phyloP scores from a whole-genome alignment of 2,888 invertebrate genomes.

The Drosophila melanosoma region DNA sequence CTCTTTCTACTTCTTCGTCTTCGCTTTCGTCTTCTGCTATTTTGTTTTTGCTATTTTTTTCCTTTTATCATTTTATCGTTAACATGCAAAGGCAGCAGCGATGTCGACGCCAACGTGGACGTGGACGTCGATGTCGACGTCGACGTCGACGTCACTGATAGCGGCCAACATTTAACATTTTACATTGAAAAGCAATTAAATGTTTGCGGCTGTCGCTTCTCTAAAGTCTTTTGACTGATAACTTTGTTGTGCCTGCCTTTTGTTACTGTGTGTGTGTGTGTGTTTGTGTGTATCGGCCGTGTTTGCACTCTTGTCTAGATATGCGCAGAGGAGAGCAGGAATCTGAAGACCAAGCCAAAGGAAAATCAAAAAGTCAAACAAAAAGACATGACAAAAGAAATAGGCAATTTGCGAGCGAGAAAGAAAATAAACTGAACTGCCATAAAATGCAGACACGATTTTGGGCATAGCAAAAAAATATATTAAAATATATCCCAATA shows the following conservation, averaged over 20 bases:
- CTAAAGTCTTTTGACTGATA: constrained; percentile 61
- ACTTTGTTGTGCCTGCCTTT: constrained; percentile 22
- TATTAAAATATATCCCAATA: background rate
- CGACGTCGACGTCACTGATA: constrained; percentile 48
- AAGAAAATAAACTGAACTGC: background rate
- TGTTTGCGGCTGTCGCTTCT: constrained; percentile 63
- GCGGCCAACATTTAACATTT: constrained; percentile 42
- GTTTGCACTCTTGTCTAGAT: constrained; percentile 53
- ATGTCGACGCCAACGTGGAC: background rate
- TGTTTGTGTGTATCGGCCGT: constrained; percentile 25
- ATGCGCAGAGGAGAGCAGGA: constrained; percentile 23
- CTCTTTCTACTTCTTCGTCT: constrained; percentile 13
- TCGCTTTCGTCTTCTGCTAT: constrained; percentile 9
- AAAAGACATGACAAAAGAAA: background rate
- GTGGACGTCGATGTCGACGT: background rate
- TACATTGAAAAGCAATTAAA: constrained; percentile 82
- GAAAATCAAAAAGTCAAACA: constrained; percentile 1
- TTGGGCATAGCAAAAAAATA: background rate
- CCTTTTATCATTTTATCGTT: constrained; percentile 63
- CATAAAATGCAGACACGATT: background rate
- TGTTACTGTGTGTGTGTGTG: constrained; percentile 11
- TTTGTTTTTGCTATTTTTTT: background rate
- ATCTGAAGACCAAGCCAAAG: background rate
- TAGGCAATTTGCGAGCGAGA: background rate
- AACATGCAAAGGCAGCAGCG: constrained; percentile 63